Evolutionary conservation across 2,888 invertebrate species (phyloP).

Genomic region (Scaeva pyrastri): DNA sequence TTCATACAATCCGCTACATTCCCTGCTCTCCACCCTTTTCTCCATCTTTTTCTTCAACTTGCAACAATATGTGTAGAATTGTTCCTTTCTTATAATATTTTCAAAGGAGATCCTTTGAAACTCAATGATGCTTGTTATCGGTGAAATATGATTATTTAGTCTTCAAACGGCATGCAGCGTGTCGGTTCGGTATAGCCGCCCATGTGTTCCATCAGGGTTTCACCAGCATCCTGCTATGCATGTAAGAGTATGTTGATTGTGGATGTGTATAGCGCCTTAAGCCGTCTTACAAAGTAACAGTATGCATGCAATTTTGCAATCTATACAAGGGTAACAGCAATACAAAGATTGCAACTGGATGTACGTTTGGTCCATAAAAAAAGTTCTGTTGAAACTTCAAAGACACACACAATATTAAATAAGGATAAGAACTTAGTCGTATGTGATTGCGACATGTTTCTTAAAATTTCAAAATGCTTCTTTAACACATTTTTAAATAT

Average conservation of each 20-base stretch:
- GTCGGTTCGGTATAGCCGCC: no score
- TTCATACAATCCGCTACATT: no score
- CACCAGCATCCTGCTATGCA: background rate
- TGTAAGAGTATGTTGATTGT: no score
- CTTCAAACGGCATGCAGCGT: conserved; percentile 52
- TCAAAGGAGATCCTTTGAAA: conserved; percentile 47
- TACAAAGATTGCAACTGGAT: conserved; percentile 46
- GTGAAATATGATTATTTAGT: conserved; percentile 69
- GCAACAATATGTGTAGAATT: conserved; percentile 26
- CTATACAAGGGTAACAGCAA: background rate
- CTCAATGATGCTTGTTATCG: conserved; percentile 71
- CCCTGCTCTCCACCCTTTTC: background rate
- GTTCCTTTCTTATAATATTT: background rate
- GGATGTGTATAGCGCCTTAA: background rate
- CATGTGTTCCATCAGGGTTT: background rate
- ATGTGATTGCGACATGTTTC: no score
- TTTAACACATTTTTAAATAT: no score
- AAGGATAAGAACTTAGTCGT: background rate
- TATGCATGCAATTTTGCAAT: conserved; percentile 20
- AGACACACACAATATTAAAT: conserved; percentile 27
- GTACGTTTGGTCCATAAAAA: conserved; percentile 64
- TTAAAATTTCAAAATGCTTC: no score
- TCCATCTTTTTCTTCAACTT: no score
- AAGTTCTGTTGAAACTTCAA: background rate
- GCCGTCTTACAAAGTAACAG: background rate